A percentile compares a stretch with the other conserved stretches of the same genome.
These are phyloP conservation scores for Euglossa dilemma DNA, from an alignment of 1,140 invertebrate genomes.

Conservation along the genomic window DNA sequence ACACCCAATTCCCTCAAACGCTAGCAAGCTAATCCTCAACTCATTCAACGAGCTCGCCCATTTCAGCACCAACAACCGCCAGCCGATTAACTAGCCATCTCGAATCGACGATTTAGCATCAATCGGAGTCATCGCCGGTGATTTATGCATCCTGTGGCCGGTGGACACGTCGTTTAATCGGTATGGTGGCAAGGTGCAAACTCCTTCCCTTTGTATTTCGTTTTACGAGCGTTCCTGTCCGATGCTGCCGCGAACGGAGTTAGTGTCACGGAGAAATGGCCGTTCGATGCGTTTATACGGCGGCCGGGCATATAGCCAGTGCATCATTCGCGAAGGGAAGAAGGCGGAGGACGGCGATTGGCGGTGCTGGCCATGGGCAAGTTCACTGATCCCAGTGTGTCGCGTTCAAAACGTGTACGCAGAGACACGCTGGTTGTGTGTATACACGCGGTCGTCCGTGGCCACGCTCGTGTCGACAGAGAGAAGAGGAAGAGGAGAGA, in stretches of 20 bases:
- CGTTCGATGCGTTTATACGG: slow-evolving; percentile 38
- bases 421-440: slow-evolving; percentile 8
- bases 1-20: not conserved
- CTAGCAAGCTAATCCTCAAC: not conserved
- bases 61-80: not conserved
- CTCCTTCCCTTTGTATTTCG: not conserved
- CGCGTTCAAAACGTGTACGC: slow-evolving; percentile 42
- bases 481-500: not conserved
- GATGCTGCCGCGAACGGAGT: not conserved
- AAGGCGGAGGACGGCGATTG: slow-evolving; percentile 35
- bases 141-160: slow-evolving; percentile 35
- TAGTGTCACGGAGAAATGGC: not conserved
- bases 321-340: slow-evolving; percentile 56
- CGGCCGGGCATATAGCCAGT: slow-evolving; percentile 38
- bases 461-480: slow-evolving; percentile 19
- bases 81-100: not conserved
- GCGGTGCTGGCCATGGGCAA: slow-evolving; percentile 62
- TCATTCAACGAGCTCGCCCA: not conserved
- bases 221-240: not conserved
- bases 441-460: not conserved
- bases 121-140: not conserved
- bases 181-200: slow-evolving; percentile 14
- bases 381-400: slow-evolving; percentile 64
- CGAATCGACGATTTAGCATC: not conserved
- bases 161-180: slow-evolving; percentile 32